Evolutionary conservation across 2,113 vertebrate species (phyloP).

Genomic region (Zosterops japonicus): DNA sequence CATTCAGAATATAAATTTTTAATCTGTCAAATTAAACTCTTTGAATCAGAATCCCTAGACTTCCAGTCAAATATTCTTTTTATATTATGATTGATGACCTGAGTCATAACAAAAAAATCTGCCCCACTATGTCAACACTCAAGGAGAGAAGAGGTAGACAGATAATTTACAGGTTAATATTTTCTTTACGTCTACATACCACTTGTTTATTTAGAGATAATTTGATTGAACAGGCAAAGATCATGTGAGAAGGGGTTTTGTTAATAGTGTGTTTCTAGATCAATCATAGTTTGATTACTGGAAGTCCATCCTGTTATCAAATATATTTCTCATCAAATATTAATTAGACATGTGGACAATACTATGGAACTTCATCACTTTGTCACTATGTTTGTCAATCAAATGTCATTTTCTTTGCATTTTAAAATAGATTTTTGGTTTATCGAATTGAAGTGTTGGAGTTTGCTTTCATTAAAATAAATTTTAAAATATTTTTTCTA

Average conservation of each 20-base stretch:
- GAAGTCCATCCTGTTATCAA: constrained; percentile 70
- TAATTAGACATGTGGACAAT: constrained; percentile 55
- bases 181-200: constrained; percentile 38
- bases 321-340: constrained; percentile 71
- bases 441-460: not conserved
- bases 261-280: constrained; percentile 57
- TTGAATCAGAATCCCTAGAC: not conserved
- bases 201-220: constrained; percentile 72
- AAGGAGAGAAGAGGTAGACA: not conserved
- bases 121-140: not conserved
- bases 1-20: not conserved
- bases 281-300: constrained; percentile 71
- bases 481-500: not conserved
- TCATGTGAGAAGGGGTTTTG: constrained; percentile 45
- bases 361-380: not conserved
- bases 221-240: constrained; percentile 62
- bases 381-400: not conserved
- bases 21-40: not conserved
- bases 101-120: not conserved
- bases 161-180: constrained; percentile 47
- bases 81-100: not conserved
- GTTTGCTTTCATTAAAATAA: not conserved
- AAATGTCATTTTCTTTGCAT: not conserved
- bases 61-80: not conserved
- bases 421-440: not conserved